Conservation (phyloP, 2,888 invertebrate genomes). For the Marasmarcha lunaedactyla region DNA sequence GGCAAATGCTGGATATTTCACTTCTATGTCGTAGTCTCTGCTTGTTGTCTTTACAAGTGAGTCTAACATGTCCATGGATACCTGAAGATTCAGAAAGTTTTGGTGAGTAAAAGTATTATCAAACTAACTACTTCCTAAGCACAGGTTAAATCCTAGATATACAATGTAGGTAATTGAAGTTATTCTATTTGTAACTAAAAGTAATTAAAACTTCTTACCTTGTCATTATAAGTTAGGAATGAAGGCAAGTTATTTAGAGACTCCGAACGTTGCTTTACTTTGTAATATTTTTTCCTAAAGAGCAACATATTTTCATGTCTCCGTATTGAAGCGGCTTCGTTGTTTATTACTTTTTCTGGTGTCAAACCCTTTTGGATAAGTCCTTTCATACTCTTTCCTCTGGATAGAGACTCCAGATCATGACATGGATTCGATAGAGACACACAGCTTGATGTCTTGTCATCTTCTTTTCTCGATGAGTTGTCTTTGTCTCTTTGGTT, state of each 20-base stretch:
- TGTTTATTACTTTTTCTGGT: slow-evolving; percentile 40
- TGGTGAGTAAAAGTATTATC: slow-evolving; percentile 4
- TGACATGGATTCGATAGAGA: slow-evolving; percentile 61
- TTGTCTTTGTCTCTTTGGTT: slow-evolving; percentile 33
- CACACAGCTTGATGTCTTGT: slow-evolving; percentile 55
- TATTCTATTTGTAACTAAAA: too few species aligned
- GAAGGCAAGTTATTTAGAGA: slow-evolving; percentile 83
- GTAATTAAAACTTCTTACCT: slow-evolving; percentile 42
- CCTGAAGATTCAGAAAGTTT: slow-evolving; percentile 67
- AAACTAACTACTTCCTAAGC: not conserved
- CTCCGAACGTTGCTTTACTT: slow-evolving; percentile 36
- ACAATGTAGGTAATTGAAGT: too few species aligned
- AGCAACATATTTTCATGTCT: slow-evolving; percentile 31
- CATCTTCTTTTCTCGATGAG: slow-evolving; percentile 33
- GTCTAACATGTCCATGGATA: slow-evolving; percentile 74
- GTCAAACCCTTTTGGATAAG: slow-evolving; percentile 36
- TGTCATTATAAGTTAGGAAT: slow-evolving; percentile 76
- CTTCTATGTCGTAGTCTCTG: slow-evolving; percentile 28
- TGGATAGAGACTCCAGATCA: slow-evolving; percentile 36
- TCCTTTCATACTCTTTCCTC: slow-evolving; percentile 43
- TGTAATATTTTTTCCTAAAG: slow-evolving; percentile 24
- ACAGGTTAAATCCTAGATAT: not conserved
- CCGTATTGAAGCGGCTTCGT: slow-evolving; percentile 38
- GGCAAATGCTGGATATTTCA: slow-evolving; percentile 34
- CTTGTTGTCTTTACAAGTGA: slow-evolving; percentile 45